Evolutionary conservation across 2,113 vertebrate genomes (phyloP).

Genomic region (Steatornis caripensis): DNA sequence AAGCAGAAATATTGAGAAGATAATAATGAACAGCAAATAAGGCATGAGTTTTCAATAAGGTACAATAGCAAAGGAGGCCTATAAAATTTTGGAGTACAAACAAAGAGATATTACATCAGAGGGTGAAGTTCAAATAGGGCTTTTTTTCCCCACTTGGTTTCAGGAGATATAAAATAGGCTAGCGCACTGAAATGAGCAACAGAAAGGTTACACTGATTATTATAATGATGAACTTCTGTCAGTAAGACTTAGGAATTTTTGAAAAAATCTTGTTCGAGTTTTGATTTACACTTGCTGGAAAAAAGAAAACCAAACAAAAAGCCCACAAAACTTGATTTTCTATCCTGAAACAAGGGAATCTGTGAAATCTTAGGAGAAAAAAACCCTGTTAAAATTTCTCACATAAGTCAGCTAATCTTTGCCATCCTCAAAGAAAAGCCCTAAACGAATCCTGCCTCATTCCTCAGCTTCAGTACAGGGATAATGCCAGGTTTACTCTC

Average conservation of each 20-base stretch:
- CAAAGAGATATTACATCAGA: conserved; percentile 15
- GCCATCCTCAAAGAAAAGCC: background rate
- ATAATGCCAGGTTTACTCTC: background rate
- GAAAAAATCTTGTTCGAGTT: background rate
- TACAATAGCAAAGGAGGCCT: background rate
- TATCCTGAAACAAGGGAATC: background rate
- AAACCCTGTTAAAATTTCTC: background rate
- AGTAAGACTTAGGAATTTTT: background rate
- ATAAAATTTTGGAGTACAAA: conserved; percentile 50
- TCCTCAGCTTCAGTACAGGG: background rate
- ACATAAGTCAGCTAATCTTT: background rate
- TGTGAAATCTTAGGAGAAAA: background rate
- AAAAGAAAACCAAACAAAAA: background rate
- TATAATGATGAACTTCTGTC: background rate
- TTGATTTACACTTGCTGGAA: background rate
- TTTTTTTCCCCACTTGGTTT: background rate
- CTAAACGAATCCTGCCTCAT: background rate
- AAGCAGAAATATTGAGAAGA: conserved; percentile 24
- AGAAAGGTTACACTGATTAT: background rate
- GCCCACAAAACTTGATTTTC: background rate
- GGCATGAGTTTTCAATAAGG: conserved; percentile 48
- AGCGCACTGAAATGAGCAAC: background rate
- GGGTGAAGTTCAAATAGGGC: background rate
- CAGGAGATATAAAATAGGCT: background rate
- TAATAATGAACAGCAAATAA: conserved; percentile 34